Evolutionary conservation across 2,113 vertebrate genomes (phyloP), one percentile per base, ranked within the genome.

Genomic region (Ciconia boyciana): DNA sequence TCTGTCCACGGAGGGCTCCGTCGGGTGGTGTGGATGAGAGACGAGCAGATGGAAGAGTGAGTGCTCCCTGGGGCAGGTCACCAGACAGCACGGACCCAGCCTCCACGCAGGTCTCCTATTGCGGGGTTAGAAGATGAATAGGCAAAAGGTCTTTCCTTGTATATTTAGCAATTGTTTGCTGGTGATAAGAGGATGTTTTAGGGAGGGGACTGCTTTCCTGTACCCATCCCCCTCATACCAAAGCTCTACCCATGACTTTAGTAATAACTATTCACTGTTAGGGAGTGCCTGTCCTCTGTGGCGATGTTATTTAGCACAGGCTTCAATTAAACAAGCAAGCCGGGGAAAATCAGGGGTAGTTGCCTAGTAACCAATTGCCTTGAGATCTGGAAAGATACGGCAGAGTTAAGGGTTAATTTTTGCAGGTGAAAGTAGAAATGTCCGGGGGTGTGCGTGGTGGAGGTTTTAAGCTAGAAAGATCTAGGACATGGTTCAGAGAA

Each of bases 341-440:
- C 4, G 0, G 7, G 69, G 48, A 89, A 93, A 87, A 54, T 46
- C 54, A 49, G 81, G 79, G 16, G 15, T 87, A 48, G 83, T 97
- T 96, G 93, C 93, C 71, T 96, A 76, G 95, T 76, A 89, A 91
- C 95, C 49, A 57, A 64, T 61, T 93, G 69, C 84, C 69, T 92
- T 91, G 70, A 91, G 74, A 92, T 79, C 66, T 92, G 83, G 55
- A 95, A 94, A 82, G 49, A 74, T 48, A 60, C 4, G 22, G 32
- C 58, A 80, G 64, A 93, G 69, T 57, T 60, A 94, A 82, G 95
- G 90, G 94, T 96, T 96, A 96, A 90, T 84, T 93, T 96, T 94
- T 87, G 46, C 88, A 90, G 91, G 93, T 95, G 74, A 60, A 94
- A 80, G 83, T 60, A 77, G 83, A 80, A 75, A 48, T 55, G 72